Evolutionary conservation across 2,113 vertebrate genomes (phyloP).

Genomic region (Podarcis cretensis): DNA sequence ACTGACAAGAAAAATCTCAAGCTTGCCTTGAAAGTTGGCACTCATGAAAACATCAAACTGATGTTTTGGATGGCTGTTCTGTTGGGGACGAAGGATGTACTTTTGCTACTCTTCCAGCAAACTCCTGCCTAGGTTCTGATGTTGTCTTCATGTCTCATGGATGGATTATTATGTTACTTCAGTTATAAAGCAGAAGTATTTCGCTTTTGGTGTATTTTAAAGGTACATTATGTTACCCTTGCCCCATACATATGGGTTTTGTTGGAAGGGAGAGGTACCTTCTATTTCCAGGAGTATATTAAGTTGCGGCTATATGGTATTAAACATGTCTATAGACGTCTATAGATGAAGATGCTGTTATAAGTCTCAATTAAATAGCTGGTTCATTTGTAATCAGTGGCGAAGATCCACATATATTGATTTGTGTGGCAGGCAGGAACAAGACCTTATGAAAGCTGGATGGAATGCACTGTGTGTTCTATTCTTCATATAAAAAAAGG

Average conservation of each 20-base stretch:
- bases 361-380: neutral
- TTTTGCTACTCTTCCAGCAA: too few relatives aligned
- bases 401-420: neutral
- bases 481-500: too few relatives aligned
- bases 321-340: neutral
- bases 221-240: neutral
- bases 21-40: neutral
- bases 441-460: neutral
- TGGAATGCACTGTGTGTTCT: neutral
- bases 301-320: neutral
- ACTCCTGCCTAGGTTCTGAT: too few relatives aligned
- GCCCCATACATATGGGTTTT: neutral
- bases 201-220: neutral
- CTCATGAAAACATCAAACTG: too few relatives aligned
- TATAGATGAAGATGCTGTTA: constrained; percentile 1
- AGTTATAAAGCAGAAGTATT: neutral
- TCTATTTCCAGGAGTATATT: neutral
- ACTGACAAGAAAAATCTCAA: neutral
- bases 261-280: neutral
- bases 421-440: neutral
- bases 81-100: too few relatives aligned
- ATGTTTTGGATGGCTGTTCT: too few relatives aligned
- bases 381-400: constrained; percentile 4
- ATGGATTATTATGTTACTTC: neutral
- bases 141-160: neutral